These are phyloP conservation scores for Aleiodes leptofemur DNA, from an alignment of 2,888 invertebrate genomes.

Conservation along the genomic window DNA sequence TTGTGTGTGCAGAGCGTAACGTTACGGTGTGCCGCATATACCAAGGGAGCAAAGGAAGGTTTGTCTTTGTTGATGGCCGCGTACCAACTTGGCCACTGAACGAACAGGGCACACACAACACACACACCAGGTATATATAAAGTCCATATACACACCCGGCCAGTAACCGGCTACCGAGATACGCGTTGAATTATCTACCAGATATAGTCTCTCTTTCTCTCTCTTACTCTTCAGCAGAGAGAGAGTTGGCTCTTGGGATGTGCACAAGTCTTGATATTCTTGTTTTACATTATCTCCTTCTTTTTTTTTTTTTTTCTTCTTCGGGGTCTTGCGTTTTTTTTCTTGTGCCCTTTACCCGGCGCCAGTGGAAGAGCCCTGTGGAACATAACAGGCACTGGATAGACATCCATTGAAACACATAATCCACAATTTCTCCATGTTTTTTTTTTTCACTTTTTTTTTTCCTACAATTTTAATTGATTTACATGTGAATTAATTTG, in stretches of 20 bases:
- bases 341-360: slow-evolving; percentile 48
- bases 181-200: slow-evolving; percentile 74
- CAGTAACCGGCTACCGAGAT: slow-evolving; percentile 71
- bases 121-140: too few relatives aligned
- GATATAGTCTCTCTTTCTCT: slow-evolving; percentile 60
- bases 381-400: not conserved
- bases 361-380: slow-evolving; percentile 37
- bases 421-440: not conserved
- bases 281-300: slow-evolving; percentile 33
- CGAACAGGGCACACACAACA: slow-evolving; percentile 24
- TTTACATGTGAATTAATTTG: too few relatives aligned
- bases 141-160: slow-evolving; percentile 57
- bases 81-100: slow-evolving; percentile 59
- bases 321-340: slow-evolving; percentile 35
- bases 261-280: slow-evolving; percentile 13
- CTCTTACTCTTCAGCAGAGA: too few relatives aligned
- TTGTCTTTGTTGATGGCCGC: slow-evolving; percentile 74
- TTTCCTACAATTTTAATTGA: too few relatives aligned
- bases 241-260: slow-evolving; percentile 57
- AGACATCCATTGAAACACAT: not conserved
- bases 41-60: slow-evolving; percentile 57
- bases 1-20: slow-evolving; percentile 67
- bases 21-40: slow-evolving; percentile 67
- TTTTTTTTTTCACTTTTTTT: not conserved
- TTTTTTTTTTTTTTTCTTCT: slow-evolving; percentile 31